Conservation (phyloP, 2,113 vertebrate genomes). For the Pionites leucogaster region DNA sequence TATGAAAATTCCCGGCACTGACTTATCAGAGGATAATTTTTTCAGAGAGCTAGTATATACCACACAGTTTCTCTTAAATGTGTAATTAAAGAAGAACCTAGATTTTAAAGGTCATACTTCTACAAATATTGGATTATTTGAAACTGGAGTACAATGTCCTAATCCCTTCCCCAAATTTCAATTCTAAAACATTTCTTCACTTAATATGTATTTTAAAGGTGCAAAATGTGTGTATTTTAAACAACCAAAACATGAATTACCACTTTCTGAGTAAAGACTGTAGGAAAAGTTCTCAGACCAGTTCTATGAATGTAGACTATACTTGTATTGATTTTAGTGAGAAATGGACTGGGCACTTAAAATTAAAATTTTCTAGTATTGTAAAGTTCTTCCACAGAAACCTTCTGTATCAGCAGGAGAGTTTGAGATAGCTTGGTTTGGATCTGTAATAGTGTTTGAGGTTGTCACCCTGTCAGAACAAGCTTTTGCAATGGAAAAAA, state of each 20-base stretch:
- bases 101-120: not conserved
- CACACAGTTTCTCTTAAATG: not conserved
- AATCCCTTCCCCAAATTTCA: not conserved
- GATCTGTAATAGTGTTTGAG: not conserved
- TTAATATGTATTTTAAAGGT: not conserved
- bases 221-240: not conserved
- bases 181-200: not conserved
- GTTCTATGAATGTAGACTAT: not conserved
- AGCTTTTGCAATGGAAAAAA: not conserved
- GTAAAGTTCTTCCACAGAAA: not conserved
- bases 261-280: not conserved
- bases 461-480: not conserved
- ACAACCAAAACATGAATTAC: not conserved
- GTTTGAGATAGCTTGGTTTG: not conserved
- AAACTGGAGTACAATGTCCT: not conserved
- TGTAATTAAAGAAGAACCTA: not conserved
- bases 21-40: not conserved
- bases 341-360: not conserved
- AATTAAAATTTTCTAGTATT: not conserved
- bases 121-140: not conserved
- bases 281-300: not conserved
- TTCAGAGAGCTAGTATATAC: not conserved
- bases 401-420: not conserved
- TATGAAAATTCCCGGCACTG: not conserved
- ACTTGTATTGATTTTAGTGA: not conserved